These are phyloP conservation scores for Chlorodrepanis virens DNA, from an alignment of 2,113 vertebrate species.

Conservation along the genomic window DNA sequence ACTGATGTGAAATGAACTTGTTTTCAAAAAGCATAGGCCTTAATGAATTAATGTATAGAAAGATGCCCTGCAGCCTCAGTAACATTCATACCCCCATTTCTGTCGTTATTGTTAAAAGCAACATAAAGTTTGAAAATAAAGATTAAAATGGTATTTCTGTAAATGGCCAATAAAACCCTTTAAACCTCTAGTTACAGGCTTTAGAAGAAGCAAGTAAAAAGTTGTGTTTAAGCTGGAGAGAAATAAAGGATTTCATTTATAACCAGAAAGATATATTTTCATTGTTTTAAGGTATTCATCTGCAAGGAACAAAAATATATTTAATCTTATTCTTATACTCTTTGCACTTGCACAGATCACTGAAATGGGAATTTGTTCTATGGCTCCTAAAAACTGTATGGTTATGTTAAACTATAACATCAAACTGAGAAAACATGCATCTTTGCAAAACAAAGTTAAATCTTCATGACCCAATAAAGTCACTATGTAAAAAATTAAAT, in stretches of 20 bases:
- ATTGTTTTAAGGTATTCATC: background rate
- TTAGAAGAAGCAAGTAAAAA: slow-evolving; percentile 10
- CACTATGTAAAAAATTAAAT: slow-evolving; percentile 74
- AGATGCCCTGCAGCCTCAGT: slow-evolving; percentile 5
- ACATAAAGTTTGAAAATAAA: background rate
- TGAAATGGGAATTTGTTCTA: slow-evolving; percentile 38
- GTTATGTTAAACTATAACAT: background rate
- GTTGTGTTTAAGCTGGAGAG: slow-evolving; percentile 14
- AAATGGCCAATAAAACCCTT: slow-evolving; percentile 19
- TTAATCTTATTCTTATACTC: background rate
- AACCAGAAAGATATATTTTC: slow-evolving; percentile 14
- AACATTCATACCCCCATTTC: background rate
- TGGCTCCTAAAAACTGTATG: slow-evolving; percentile 21
- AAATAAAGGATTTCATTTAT: slow-evolving; percentile 30
- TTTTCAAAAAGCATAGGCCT: background rate
- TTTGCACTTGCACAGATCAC: slow-evolving; percentile 55
- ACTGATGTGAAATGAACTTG: background rate
- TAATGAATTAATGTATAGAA: background rate
- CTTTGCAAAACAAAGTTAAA: slow-evolving; percentile 43
- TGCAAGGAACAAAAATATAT: slow-evolving; percentile 11
- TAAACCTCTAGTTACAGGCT: slow-evolving; percentile 8
- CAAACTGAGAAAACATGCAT: slow-evolving; percentile 21
- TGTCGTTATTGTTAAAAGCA: slow-evolving; percentile 27
- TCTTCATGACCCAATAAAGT: slow-evolving; percentile 55
- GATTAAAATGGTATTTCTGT: background rate